Evolutionary conservation across 2,888 invertebrate genomes (phyloP).

Genomic region (Rosalia funebris): DNA sequence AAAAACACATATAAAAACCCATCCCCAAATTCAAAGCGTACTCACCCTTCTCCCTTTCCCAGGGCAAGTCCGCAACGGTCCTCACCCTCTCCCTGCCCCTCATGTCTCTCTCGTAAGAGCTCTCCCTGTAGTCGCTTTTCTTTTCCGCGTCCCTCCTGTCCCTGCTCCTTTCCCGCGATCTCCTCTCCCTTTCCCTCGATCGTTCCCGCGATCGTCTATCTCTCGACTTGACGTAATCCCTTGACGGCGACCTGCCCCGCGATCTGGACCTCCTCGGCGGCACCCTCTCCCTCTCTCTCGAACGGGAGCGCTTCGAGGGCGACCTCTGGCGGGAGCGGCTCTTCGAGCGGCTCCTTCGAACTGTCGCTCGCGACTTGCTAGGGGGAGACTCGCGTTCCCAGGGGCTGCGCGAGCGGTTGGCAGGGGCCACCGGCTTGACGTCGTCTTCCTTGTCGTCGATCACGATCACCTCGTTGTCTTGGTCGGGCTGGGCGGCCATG

Average conservation of each 20-base stretch:
- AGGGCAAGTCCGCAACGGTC: constrained; percentile 52
- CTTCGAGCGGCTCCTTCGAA: constrained; percentile 6
- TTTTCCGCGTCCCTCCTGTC: constrained; percentile 35
- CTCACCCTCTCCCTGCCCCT: constrained; percentile 49
- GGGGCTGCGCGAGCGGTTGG: constrained; percentile 57
- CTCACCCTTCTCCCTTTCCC: constrained; percentile 51
- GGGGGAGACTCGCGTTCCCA: constrained; percentile 58
- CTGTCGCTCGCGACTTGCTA: background rate
- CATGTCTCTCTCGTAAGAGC: constrained; percentile 49
- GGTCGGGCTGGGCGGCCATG: constrained; percentile 57
- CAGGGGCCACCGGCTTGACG: constrained; percentile 42
- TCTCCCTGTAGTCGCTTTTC: constrained; percentile 42
- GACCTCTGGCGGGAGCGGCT: background rate
- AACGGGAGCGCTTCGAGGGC: constrained; percentile 13
- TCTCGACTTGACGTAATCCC: constrained; percentile 12
- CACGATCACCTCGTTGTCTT: constrained; percentile 57
- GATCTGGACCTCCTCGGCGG: constrained; percentile 7
- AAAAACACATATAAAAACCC: too few relatives aligned
- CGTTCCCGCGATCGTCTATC: constrained; percentile 18
- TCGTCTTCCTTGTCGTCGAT: constrained; percentile 60
- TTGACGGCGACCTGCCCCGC: constrained; percentile 17
- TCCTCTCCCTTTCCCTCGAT: constrained; percentile 6
- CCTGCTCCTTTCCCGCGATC: constrained; percentile 41
- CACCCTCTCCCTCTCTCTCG: constrained; percentile 11
- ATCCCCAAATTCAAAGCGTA: too few relatives aligned